phyloP scores from a whole-genome alignment of 2,113 vertebrate species.

The Emberiza fucata region DNA sequence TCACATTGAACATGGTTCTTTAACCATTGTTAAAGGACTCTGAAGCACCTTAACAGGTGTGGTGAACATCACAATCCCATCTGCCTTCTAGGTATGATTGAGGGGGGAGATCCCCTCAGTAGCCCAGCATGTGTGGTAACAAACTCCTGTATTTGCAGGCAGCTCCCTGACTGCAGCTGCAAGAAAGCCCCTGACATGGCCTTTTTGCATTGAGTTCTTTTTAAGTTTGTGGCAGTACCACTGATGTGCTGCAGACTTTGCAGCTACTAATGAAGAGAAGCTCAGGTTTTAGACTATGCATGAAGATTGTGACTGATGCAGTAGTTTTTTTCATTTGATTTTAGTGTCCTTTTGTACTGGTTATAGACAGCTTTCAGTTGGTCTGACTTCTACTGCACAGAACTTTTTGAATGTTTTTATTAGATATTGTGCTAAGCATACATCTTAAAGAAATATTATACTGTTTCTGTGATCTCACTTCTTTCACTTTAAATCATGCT shows the following conservation, averaged over 20 bases:
- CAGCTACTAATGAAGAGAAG: not conserved
- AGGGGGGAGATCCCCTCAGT: not conserved
- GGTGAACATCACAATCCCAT: not conserved
- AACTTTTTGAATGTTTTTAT: not conserved
- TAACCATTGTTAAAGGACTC: not conserved
- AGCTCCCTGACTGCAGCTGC: not conserved
- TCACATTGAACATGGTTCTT: not conserved
- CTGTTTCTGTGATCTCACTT: not conserved
- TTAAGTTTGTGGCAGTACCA: not conserved
- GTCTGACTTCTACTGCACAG: not conserved
- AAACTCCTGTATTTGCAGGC: not conserved
- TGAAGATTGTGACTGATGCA: not conserved
- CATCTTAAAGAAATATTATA: not conserved
- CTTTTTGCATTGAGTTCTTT: not conserved
- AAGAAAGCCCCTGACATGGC: not conserved
- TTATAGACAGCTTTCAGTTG: not conserved
- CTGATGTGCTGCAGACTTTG: not conserved
- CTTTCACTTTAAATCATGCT: not conserved
- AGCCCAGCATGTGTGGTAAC: not conserved
- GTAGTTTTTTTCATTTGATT: not conserved
- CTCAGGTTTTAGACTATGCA: not conserved
- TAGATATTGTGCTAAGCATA: not conserved
- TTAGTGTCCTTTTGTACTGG: not conserved
- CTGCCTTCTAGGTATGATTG: not conserved
- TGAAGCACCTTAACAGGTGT: not conserved